Evolutionary conservation across 2,113 vertebrate genomes (phyloP), one percentile per base, ranked within the genome.

Genomic region (Colaptes auratus): DNA sequence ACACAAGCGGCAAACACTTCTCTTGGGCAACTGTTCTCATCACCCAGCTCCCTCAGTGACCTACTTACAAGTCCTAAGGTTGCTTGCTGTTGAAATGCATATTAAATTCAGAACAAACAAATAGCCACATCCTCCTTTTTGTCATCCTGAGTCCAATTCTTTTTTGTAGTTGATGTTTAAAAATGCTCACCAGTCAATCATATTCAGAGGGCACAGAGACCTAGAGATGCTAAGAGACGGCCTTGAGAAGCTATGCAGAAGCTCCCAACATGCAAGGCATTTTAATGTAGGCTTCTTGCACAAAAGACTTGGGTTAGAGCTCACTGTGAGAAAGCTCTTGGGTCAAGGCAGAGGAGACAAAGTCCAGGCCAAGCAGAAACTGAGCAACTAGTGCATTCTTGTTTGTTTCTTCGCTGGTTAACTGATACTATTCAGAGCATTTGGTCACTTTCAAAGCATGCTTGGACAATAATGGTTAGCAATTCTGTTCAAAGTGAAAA

Each of bases 51-150:
- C 63, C 66, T 50, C 74, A 87, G 28, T 1, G 2, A 90, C 77
- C 78, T 90, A 66, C 89, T 89, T 87, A 65, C 44, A 84, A 89
- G 67, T 86, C 76, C 44, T 76, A 82, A 84, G 63, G 63, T 61
- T 92, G 53, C 27, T 65, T 52, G 36, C 44, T 71, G 27, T 39
- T 67, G 65, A 94, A 90, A 86, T 58, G 60, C 15, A 44, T 69
- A 36, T 66, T 56, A 78, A 96, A 82, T 17, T 9, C 83, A n/a
- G 53, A 52, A 74, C 24, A 83, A 74, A 66, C 24, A 21, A 70
- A 60, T 59, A 9, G 3, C 17, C 19, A 8, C 4, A 2, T 59
- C 4, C 50, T 42, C 64, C 65, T 82, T 56, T 67, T n/a, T 65
- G 75, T 56, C 31, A 71, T 67, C 52, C 44, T 20, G 10, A 56